phyloP scores from a whole-genome alignment of 2,113 vertebrate genomes.

The Martes martes region DNA sequence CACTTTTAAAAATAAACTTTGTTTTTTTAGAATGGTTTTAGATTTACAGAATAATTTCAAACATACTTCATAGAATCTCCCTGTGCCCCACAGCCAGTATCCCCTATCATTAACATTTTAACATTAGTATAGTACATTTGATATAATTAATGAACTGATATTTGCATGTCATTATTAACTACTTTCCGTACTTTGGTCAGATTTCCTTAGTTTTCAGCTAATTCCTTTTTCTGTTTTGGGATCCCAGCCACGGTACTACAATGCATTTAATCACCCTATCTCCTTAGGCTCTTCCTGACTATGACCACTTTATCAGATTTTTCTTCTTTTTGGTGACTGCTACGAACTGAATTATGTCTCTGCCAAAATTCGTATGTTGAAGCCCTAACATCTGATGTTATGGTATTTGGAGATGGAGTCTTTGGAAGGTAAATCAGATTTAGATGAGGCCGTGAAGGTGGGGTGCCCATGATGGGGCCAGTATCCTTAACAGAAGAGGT shows the following conservation, averaged over 20 bases:
- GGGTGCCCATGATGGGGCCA: background rate
- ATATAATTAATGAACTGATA: background rate
- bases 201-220: background rate
- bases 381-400: background rate
- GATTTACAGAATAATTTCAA: background rate
- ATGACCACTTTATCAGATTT: background rate
- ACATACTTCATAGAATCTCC: background rate
- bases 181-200: background rate
- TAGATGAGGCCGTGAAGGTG: background rate
- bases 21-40: constrained; percentile 14
- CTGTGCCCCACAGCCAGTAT: background rate
- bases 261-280: background rate
- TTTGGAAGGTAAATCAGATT: background rate
- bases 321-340: background rate
- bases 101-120: background rate
- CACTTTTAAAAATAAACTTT: constrained; percentile 20
- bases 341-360: background rate
- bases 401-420: background rate
- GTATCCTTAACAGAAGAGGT: background rate
- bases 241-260: background rate
- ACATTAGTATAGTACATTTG: background rate
- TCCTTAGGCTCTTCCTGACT: background rate
- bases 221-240: background rate
- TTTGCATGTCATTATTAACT: background rate
- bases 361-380: background rate